Percentiles rank a stretch among this genome's conserved stretches.
phyloP scores from a whole-genome alignment of 2,797 vertebrate genomes.

The Tolypeutes matacus region DNA sequence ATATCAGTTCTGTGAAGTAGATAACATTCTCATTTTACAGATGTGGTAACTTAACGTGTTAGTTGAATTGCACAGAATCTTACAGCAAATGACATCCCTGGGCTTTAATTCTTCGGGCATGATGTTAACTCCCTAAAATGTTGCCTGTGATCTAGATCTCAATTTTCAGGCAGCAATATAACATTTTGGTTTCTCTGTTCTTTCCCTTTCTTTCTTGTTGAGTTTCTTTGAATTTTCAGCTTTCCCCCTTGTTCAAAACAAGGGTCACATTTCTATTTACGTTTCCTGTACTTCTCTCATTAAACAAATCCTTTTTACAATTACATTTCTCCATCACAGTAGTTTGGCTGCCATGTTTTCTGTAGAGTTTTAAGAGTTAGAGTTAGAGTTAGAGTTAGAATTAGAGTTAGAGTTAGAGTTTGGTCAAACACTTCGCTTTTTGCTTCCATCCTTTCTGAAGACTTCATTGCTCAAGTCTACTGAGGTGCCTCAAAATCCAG shows the following conservation, averaged over 20 bases:
- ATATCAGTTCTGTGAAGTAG: neutral
- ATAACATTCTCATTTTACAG: neutral
- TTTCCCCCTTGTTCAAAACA: neutral
- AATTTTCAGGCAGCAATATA: neutral
- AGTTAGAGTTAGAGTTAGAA: neutral
- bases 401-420: neutral
- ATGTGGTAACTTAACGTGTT: neutral
- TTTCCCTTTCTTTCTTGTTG: neutral
- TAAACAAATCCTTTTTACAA: neutral
- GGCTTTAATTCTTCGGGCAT: conserved; percentile 1
- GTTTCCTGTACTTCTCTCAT: neutral
- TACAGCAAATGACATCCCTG: neutral
- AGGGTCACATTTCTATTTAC: neutral
- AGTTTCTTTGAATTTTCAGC: conserved; percentile 18
- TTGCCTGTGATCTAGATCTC: neutral
- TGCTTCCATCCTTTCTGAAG: neutral
- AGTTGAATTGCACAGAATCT: neutral
- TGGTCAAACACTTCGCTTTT: neutral
- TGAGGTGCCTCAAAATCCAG: neutral
- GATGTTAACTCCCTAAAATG: neutral
- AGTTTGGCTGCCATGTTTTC: neutral
- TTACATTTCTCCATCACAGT: neutral
- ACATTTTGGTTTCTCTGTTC: neutral
- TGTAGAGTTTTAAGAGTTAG: neutral
- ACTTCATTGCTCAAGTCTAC: neutral